phyloP scores from a whole-genome alignment of 2,888 invertebrate genomes.

The Dioctria linearis region DNA sequence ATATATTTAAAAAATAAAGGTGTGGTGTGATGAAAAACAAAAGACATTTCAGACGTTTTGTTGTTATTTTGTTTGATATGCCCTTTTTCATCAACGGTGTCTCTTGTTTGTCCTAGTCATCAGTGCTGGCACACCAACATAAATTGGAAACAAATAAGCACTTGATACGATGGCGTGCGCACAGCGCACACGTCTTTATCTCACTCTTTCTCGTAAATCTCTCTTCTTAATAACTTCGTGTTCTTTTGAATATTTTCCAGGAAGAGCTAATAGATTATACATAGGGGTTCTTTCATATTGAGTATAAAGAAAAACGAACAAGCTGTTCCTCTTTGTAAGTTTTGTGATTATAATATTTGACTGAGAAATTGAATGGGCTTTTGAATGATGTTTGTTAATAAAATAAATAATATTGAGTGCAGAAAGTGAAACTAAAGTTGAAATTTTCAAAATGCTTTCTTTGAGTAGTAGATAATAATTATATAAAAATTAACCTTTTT shows the following conservation, averaged over 20 bases:
- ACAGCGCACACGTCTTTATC: slow-evolving; percentile 4
- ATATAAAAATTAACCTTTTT: not conserved
- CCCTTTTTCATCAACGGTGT: slow-evolving; percentile 14
- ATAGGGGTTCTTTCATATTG: slow-evolving; percentile 41
- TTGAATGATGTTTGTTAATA: slow-evolving; percentile 30
- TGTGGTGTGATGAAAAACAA: no score
- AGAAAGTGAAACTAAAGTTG: slow-evolving; percentile 33
- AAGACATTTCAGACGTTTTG: not conserved
- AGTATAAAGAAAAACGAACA: slow-evolving; percentile 19
- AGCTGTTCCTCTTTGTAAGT: slow-evolving; percentile 47
- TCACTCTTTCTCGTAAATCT: not conserved
- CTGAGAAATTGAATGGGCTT: slow-evolving; percentile 29
- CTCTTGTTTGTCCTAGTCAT: slow-evolving; percentile 41
- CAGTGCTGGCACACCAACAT: slow-evolving; percentile 38
- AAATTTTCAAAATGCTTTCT: slow-evolving; percentile 48
- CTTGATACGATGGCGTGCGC: not conserved
- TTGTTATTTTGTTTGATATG: not conserved
- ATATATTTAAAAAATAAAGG: no score
- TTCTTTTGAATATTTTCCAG: slow-evolving; percentile 46
- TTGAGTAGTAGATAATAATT: slow-evolving; percentile 46
- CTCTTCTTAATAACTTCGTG: slow-evolving; percentile 32
- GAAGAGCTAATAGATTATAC: slow-evolving; percentile 21
- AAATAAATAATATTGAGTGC: slow-evolving; percentile 14
- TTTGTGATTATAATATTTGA: slow-evolving; percentile 41
- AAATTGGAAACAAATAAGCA: slow-evolving; percentile 34